These are phyloP conservation scores for Artemisiospiza belli DNA, from an alignment of 2,113 vertebrate species.

Conservation along the genomic window DNA sequence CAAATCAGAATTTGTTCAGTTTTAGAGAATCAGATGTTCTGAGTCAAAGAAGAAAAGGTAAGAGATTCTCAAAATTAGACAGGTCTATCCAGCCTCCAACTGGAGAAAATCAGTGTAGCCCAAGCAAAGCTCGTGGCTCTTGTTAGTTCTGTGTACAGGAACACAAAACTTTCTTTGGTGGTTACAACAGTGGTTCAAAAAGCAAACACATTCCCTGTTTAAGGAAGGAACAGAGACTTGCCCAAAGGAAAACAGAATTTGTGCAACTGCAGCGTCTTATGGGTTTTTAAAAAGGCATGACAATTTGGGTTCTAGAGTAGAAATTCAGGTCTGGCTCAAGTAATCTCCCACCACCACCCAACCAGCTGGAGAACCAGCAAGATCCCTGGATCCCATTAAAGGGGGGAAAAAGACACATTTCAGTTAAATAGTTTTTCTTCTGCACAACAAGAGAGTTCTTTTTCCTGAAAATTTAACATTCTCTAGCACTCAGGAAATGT, in stretches of 20 bases:
- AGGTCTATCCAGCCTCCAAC: neutral
- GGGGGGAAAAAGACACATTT: neutral
- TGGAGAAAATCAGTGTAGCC: neutral
- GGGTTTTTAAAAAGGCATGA: neutral
- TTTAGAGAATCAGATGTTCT: neutral
- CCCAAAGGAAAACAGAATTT: neutral
- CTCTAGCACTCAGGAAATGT: neutral
- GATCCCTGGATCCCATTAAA: neutral
- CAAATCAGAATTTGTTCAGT: neutral
- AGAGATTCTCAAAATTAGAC: neutral
- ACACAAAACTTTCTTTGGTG: neutral
- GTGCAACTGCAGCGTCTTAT: neutral
- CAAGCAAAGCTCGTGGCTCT: neutral
- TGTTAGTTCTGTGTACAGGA: neutral
- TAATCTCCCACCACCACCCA: neutral
- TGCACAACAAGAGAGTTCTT: neutral
- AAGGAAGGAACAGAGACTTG: neutral
- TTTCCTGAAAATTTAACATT: neutral
- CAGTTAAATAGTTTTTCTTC: neutral
- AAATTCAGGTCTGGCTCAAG: neutral
- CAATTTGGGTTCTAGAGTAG: neutral
- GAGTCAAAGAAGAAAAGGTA: neutral
- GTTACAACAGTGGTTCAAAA: neutral
- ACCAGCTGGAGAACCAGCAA: neutral
- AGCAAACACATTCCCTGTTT: fast-evolving